phyloP scores from a whole-genome alignment of 2,797 vertebrate species.

The Molossus alvarezi region DNA sequence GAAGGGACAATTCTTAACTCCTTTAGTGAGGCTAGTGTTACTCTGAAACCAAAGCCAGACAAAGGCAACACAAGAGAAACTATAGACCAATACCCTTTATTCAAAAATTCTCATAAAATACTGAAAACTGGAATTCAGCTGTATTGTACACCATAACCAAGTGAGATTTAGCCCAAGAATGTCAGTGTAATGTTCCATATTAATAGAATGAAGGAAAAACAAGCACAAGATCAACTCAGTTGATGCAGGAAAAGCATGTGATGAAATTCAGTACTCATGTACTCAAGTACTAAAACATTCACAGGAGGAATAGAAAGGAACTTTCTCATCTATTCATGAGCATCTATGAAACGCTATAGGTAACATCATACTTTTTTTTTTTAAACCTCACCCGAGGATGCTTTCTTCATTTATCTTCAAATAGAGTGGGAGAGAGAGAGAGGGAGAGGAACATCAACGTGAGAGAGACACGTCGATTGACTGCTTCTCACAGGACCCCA shows the following conservation, averaged over 20 bases:
- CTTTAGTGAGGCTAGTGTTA: neutral
- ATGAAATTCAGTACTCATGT: neutral
- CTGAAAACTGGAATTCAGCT: neutral
- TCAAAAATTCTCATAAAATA: neutral
- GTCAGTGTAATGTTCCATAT: fast-evolving
- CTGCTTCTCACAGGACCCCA: too few relatives aligned
- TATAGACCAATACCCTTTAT: neutral
- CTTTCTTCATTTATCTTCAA: too few relatives aligned
- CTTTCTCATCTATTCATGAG: too few relatives aligned
- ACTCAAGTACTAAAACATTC: neutral
- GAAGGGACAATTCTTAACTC: neutral
- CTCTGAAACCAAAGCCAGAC: neutral
- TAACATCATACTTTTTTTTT: too few relatives aligned
- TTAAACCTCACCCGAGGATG: too few relatives aligned
- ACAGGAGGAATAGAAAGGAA: neutral
- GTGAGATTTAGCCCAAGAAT: neutral
- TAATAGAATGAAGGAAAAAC: neutral
- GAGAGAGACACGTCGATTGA: too few relatives aligned
- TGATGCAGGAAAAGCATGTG: neutral
- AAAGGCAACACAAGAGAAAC: neutral
- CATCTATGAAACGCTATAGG: too few relatives aligned
- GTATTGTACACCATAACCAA: neutral
- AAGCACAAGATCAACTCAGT: neutral
- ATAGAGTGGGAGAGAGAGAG: too few relatives aligned
- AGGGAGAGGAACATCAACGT: too few relatives aligned